Evolutionary conservation across 2,797 vertebrate species (phyloP), one percentile per base, ranked within the genome.

Genomic region (Amphiprion clarkii): DNA sequence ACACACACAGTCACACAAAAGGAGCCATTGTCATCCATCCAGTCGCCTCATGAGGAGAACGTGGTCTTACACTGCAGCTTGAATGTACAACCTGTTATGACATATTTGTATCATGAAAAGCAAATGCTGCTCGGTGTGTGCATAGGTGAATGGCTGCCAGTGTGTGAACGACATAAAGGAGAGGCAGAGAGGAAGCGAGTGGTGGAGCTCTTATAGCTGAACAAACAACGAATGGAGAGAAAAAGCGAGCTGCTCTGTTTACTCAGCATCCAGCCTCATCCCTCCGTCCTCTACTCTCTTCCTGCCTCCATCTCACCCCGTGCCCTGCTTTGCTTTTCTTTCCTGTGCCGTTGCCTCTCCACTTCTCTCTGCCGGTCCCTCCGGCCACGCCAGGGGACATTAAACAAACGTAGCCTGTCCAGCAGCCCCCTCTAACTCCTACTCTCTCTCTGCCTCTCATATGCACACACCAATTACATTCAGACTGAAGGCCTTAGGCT

Each of bases 341-440:
- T 87, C 76, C 87, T 86, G 53, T 82, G 29, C 57, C 25, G 48
- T 79, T 74, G 64, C 75, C 65, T 78, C 78, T 77, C 71, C 77
- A 42, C 67, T 58, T 46, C 65, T 74, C 72, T 60, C 75, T 76
- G 76, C 55, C 64, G 36, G 49, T 89, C 84, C 86, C 87, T 59
- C 60, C 48, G 72, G 79, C 75, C 83, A 77, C 63, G 76, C 87
- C 84, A 64, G 71, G 80, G 82, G 87, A 89, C 82, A 76, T 85
- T 88, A 82, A 89, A 89, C 81, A 88, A 87, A 89, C 62, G n/a
- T 27, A 62, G 71, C 78, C 78, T 83, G 74, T 88, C 74, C 67
- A 66, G 67, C 73, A 62, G 65, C 75, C 56, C 71, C 67, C 51
- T 73, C 60, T 63, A 56, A 56, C 74, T 12, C 67, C 29, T 3